A percentile compares a stretch with the other conserved stretches of the same genome.
phyloP scores from a whole-genome alignment of 2,113 vertebrate genomes.

The Aplodontia rufa region DNA sequence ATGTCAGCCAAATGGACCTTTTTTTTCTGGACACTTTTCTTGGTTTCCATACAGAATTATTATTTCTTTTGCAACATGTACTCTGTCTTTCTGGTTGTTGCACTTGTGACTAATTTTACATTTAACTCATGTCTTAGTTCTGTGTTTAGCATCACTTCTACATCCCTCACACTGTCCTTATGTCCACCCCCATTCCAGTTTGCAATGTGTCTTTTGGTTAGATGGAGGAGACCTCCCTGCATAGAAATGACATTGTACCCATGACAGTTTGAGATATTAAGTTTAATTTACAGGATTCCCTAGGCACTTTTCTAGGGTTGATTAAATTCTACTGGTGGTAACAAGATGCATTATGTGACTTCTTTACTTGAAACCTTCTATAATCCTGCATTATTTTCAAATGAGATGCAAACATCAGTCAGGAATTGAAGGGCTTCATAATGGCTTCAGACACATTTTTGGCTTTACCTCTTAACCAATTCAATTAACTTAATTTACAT shows the following conservation, averaged over 20 bases:
- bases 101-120: neutral
- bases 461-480: neutral
- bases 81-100: neutral
- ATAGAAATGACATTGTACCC: neutral
- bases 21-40: neutral
- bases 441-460: neutral
- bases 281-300: neutral
- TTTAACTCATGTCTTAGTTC: neutral
- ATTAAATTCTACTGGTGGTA: neutral
- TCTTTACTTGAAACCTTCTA: neutral
- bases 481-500: neutral
- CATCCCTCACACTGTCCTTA: neutral
- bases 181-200: accelerated
- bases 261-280: neutral
- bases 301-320: neutral
- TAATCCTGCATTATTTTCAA: neutral
- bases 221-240: neutral
- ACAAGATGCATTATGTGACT: neutral
- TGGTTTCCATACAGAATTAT: neutral
- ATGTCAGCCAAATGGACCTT: neutral
- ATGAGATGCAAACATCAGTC: neutral
- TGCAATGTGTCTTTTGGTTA: neutral
- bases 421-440: neutral
- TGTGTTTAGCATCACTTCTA: neutral
- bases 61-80: neutral